phyloP scores from a whole-genome alignment of 1,140 invertebrate species.

The Lerema accius region DNA sequence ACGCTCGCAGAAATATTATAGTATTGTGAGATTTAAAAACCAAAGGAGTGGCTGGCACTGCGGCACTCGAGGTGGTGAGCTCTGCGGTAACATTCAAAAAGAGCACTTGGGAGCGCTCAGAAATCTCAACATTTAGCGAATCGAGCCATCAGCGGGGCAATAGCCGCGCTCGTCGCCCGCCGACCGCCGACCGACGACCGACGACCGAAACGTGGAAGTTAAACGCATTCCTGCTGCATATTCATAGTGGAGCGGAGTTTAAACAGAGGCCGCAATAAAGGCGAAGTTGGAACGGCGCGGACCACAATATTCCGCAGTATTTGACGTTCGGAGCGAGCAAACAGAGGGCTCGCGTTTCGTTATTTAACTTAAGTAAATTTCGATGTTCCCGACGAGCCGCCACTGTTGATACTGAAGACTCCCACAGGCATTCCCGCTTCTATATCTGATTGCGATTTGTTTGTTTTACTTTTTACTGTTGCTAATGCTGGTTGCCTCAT shows the following conservation, averaged over 20 bases:
- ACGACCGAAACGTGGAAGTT: slow-evolving; percentile 41
- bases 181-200: too few species aligned
- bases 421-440: slow-evolving; percentile 39
- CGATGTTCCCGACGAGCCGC: slow-evolving; percentile 66
- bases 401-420: slow-evolving; percentile 57
- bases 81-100: slow-evolving; percentile 28
- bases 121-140: slow-evolving; percentile 31
- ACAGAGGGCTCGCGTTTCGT: slow-evolving; percentile 77
- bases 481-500: slow-evolving; percentile 11
- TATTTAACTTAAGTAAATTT: slow-evolving; percentile 82
- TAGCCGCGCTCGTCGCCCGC: slow-evolving; percentile 36
- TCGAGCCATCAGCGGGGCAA: slow-evolving; percentile 37
- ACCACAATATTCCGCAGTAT: slow-evolving; percentile 70
- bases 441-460: slow-evolving; percentile 34
- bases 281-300: slow-evolving; percentile 42
- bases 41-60: slow-evolving; percentile 11
- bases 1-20: slow-evolving; percentile 10
- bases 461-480: slow-evolving; percentile 29
- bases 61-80: slow-evolving; percentile 2
- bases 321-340: slow-evolving; percentile 63
- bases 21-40: slow-evolving; percentile 30
- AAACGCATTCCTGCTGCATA: slow-evolving; percentile 68
- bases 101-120: slow-evolving; percentile 28
- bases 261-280: slow-evolving; percentile 66
- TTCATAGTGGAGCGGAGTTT: slow-evolving; percentile 58